Percentiles rank a stretch among this genome's conserved stretches.
These are phyloP conservation scores for Megalonaias nervosa DNA, from an alignment of 1,140 invertebrate species.

Conservation along the genomic window DNA sequence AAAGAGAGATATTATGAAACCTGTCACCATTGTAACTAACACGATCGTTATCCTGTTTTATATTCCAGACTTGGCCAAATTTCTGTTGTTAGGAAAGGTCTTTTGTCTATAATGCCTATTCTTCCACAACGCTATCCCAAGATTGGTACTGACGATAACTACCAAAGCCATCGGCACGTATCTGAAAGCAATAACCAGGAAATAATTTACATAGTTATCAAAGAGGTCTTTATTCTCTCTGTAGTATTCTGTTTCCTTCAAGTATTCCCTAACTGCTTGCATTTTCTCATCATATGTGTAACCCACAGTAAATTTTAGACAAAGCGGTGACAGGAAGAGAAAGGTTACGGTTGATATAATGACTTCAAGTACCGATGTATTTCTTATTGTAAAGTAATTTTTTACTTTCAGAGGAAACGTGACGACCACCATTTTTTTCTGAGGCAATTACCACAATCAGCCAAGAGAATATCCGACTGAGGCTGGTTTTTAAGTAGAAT, in stretches of 20 bases:
- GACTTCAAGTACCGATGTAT: neutral
- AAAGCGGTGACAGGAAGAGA: neutral
- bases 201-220: conserved; percentile 17
- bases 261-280: neutral
- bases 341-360: neutral
- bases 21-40: conserved; percentile 18
- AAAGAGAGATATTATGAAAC: conserved; percentile 28
- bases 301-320: neutral
- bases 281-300: neutral
- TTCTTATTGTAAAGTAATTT: neutral
- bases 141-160: conserved; percentile 13
- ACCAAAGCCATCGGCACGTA: conserved; percentile 21
- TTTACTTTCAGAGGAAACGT: conserved; percentile 29
- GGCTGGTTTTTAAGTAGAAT: conserved; percentile 19
- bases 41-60: conserved; percentile 24
- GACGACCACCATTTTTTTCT: conserved; percentile 29
- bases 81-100: conserved; percentile 6
- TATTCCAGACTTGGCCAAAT: neutral
- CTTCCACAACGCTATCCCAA: conserved; percentile 14
- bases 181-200: conserved; percentile 23
- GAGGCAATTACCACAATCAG: conserved; percentile 26
- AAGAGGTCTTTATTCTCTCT: no score
- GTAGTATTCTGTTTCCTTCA: no score
- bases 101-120: conserved; percentile 17
- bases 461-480: conserved; percentile 21